Evolutionary conservation across 2,888 invertebrate genomes (phyloP).

Genomic region (Euphydryas editha): DNA sequence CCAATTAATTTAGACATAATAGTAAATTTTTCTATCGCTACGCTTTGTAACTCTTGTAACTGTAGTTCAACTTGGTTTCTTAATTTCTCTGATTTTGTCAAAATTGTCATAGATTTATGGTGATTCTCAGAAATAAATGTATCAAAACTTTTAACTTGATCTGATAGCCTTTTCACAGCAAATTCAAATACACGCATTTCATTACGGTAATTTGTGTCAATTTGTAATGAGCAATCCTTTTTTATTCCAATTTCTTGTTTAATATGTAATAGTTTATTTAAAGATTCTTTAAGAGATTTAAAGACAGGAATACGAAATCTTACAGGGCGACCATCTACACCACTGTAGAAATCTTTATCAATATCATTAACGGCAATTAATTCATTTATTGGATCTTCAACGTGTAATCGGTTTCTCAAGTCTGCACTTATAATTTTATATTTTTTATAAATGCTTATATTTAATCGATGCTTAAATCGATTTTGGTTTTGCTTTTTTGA

Average conservation of each 20-base stretch:
- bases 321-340: slow-evolving; percentile 53
- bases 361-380: slow-evolving; percentile 56
- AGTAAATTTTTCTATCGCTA: slow-evolving; percentile 66
- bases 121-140: slow-evolving; percentile 85
- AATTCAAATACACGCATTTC: slow-evolving; percentile 79
- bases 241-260: slow-evolving; percentile 67
- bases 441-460: slow-evolving; percentile 53
- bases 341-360: slow-evolving; percentile 58
- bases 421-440: slow-evolving; percentile 61
- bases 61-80: slow-evolving; percentile 67
- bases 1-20: slow-evolving; percentile 79
- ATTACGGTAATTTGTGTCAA: slow-evolving; percentile 79
- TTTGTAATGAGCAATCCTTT: slow-evolving; percentile 76
- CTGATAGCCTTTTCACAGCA: slow-evolving; percentile 72
- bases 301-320: slow-evolving; percentile 52
- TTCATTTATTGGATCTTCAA: slow-evolving; percentile 52
- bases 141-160: slow-evolving; percentile 84
- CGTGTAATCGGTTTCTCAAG: slow-evolving; percentile 52
- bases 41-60: slow-evolving; percentile 68
- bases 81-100: slow-evolving; percentile 78
- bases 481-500: slow-evolving; percentile 53
- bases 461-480: slow-evolving; percentile 50
- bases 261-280: slow-evolving; percentile 53
- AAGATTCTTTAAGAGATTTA: slow-evolving; percentile 57
- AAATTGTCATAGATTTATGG: slow-evolving; percentile 81